Evolutionary conservation across 2,113 vertebrate species (phyloP).

Genomic region (Pluvianellus socialis): DNA sequence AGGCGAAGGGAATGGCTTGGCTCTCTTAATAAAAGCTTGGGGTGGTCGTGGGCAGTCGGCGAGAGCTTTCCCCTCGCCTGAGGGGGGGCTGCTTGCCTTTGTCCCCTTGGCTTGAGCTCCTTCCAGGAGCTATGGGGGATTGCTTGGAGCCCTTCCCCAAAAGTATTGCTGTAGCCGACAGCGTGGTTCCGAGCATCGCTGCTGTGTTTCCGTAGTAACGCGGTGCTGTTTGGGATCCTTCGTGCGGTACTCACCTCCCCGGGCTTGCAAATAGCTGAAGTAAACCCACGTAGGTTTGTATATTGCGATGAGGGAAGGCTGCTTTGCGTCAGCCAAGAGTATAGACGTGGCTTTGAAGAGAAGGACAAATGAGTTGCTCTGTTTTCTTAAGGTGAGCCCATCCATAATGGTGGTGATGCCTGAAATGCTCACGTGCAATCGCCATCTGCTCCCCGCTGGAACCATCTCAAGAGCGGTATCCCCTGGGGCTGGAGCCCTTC

Average conservation of each 20-base stretch:
- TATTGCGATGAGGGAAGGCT: neutral
- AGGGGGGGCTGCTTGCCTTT: neutral
- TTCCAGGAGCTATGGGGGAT: neutral
- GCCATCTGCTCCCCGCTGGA: conserved; percentile 38
- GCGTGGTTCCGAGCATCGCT: neutral
- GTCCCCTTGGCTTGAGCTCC: neutral
- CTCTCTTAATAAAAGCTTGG: neutral
- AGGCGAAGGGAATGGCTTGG: neutral
- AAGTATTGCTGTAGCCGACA: neutral
- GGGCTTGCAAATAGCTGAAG: neutral
- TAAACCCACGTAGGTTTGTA: fast-evolving
- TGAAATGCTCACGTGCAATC: neutral
- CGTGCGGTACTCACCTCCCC: neutral
- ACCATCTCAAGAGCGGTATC: neutral
- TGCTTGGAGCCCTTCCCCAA: neutral
- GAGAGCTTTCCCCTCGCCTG: neutral
- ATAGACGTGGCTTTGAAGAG: neutral
- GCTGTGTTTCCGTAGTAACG: neutral
- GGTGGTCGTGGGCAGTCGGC: neutral
- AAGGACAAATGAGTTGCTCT: conserved; percentile 41
- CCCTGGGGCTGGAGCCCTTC: neutral
- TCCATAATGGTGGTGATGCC: neutral
- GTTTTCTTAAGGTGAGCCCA: conserved; percentile 36
- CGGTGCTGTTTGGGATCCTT: neutral
- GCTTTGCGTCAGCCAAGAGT: neutral